A percentile compares a stretch with the other conserved stretches of the same genome.
These are phyloP conservation scores for Arctia plantaginis DNA, from an alignment of 2,888 invertebrate genomes.

Conservation along the genomic window DNA sequence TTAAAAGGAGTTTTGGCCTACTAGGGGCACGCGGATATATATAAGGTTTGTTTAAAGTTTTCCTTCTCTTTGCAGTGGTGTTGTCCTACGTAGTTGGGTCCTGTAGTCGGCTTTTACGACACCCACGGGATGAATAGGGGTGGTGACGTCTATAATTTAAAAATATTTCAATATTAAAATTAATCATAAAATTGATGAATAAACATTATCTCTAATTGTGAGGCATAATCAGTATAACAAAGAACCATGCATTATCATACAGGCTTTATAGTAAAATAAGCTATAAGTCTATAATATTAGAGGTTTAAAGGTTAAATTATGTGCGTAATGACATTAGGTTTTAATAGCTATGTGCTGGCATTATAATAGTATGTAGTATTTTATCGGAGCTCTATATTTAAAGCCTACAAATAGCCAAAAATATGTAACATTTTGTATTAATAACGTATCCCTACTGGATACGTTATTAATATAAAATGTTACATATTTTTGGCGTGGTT, in stretches of 20 bases:
- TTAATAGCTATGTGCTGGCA: conserved; percentile 55
- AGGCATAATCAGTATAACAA: conserved; percentile 49
- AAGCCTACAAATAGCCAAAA: not conserved
- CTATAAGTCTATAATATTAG: conserved; percentile 41
- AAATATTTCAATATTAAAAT: too few species aligned
- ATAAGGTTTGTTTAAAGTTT: too few species aligned
- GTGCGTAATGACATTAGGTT: conserved; percentile 58
- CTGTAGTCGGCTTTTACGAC: too few species aligned
- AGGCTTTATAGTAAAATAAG: conserved; percentile 26
- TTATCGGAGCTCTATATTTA: not conserved
- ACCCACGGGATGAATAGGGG: too few species aligned
- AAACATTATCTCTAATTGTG: conserved; percentile 58
- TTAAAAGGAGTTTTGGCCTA: too few species aligned
- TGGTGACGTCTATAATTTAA: too few species aligned
- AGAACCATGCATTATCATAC: conserved; percentile 15
- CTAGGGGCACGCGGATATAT: too few species aligned
- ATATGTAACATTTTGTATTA: not conserved
- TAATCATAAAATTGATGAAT: conserved; percentile 23
- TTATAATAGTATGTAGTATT: conserved; percentile 42
- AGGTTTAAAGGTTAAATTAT: conserved; percentile 55
- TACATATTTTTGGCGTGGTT: too few species aligned
- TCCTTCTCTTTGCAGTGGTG: too few species aligned
- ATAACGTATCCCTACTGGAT: not conserved
- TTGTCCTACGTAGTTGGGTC: too few species aligned
- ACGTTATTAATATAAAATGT: not conserved